Conservation (phyloP, 1,140 invertebrate genomes). For the Pseudachorutes palmiensis region DNA sequence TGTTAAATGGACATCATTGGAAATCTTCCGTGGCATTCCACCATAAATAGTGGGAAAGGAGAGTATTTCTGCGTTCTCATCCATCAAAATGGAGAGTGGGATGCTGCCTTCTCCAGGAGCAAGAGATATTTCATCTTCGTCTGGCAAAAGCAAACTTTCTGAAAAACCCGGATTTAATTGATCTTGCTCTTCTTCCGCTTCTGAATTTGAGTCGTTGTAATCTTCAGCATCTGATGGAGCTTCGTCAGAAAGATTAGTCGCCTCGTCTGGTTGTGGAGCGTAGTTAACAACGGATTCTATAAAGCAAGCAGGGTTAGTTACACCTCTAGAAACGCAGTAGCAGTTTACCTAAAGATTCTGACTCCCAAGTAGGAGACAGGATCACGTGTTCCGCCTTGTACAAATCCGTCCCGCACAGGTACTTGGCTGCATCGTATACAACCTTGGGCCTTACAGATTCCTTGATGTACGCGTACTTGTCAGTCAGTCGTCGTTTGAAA, state of each 20-base stretch:
- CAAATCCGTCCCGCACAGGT: not conserved
- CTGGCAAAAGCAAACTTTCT: not conserved
- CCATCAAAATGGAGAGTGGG: not conserved
- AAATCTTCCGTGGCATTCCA: not conserved
- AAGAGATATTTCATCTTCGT: not conserved
- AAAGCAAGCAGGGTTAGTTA: too few relatives aligned
- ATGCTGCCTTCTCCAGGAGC: not conserved
- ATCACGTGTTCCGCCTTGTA: not conserved
- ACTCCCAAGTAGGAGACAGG: not conserved
- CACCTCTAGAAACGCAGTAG: not conserved
- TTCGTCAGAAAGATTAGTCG: too few relatives aligned
- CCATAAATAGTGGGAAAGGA: not conserved
- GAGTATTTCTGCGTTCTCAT: not conserved
- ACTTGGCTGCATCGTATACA: not conserved
- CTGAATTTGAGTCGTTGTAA: too few relatives aligned
- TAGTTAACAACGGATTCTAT: not conserved
- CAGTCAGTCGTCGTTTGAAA: not conserved
- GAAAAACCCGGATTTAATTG: not conserved
- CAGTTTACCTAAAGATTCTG: not conserved
- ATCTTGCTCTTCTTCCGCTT: too few relatives aligned
- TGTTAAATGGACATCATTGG: not conserved
- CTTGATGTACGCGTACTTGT: not conserved
- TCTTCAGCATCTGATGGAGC: not conserved
- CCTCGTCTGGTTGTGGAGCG: too few relatives aligned
- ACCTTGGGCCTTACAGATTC: not conserved